A percentile compares a stretch with the other conserved stretches of the same genome.
phyloP scores from a whole-genome alignment of 2,113 vertebrate species.

The Recurvirostra avosetta region DNA sequence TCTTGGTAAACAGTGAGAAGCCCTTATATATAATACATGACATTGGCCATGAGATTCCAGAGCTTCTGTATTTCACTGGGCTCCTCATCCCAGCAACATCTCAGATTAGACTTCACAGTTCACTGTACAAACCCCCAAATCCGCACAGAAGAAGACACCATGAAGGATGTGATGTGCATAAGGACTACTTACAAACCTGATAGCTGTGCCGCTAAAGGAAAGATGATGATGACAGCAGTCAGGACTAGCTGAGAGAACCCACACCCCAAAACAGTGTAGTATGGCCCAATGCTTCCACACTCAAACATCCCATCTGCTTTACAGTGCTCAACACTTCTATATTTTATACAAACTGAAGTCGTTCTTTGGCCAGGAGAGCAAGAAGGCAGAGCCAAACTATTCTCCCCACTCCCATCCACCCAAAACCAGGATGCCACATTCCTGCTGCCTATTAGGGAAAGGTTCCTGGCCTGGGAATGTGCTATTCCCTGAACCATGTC shows the following conservation, averaged over 20 bases:
- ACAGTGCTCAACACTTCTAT: background rate
- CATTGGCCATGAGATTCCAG: background rate
- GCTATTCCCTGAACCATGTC: background rate
- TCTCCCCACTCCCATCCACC: background rate
- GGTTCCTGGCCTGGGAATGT: background rate
- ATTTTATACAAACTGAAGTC: background rate
- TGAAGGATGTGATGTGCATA: background rate
- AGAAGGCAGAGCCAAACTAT: background rate
- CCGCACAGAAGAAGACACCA: background rate
- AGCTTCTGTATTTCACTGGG: background rate
- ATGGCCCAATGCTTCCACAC: background rate
- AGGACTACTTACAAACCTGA: background rate
- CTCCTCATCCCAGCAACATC: background rate
- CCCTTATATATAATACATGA: background rate
- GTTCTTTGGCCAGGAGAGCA: background rate
- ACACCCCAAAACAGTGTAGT: background rate
- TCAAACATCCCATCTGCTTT: background rate
- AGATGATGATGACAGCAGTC: background rate
- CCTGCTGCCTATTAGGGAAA: background rate
- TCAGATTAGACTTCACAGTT: background rate
- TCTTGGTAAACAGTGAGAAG: background rate
- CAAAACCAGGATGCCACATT: background rate
- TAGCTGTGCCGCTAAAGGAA: background rate
- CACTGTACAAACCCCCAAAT: background rate
- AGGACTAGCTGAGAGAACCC: background rate